Base-by-base conservation (phyloP, 2,797 vertebrate genomes). In the Clangula hyemalis region DNA sequence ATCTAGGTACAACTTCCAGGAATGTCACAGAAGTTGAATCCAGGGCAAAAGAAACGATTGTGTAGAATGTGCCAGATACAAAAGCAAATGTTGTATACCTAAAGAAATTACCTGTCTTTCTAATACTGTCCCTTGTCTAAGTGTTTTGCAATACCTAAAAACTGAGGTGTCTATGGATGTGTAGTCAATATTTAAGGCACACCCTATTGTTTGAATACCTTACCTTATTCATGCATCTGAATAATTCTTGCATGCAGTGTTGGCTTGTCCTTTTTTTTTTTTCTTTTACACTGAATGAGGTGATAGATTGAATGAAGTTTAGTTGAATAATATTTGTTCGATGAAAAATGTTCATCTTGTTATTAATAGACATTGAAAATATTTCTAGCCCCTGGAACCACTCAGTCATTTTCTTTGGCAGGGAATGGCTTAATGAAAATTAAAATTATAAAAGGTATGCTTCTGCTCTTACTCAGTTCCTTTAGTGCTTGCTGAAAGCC, bases 281-380 rank as follows among this genome's bases (percentile, higher is more conserved):
- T 39, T 39, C 24, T 28, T 39, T 41, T 66, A 24, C 38, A 70
- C 49, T 94, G 92, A 93, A 32, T 94, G 41, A 61, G 41, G 76
- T 82, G 70, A 64, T 68, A 51, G 64, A 21, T 76, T 96, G 87
- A 95, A 92, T 90, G 72, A 93, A 81, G 90, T 83, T 93, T 57
- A 75, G 60, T 77, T 84, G 79, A 93, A 51, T 94, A 95, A 68
- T 85, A 93, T 95, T 93, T 95, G 38, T 87, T 88, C 96, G 90
- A 96, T 96, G 89, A 97, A 79, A 75, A 94, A 34, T 54, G 75
- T 72, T 61, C 13, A 89, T 89, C 54, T 58, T 62, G 39, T 65
- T 95, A 92, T 96, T 97, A 97, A 97, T 96, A 96, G 90, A 69
- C 82, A 81, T 96, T 94, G 78, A 92, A 96, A 94, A 89, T 95